Percentiles rank a stretch among this genome's conserved stretches.
Conservation (phyloP, 2,113 vertebrate species). For the Lates calcarifer region DNA sequence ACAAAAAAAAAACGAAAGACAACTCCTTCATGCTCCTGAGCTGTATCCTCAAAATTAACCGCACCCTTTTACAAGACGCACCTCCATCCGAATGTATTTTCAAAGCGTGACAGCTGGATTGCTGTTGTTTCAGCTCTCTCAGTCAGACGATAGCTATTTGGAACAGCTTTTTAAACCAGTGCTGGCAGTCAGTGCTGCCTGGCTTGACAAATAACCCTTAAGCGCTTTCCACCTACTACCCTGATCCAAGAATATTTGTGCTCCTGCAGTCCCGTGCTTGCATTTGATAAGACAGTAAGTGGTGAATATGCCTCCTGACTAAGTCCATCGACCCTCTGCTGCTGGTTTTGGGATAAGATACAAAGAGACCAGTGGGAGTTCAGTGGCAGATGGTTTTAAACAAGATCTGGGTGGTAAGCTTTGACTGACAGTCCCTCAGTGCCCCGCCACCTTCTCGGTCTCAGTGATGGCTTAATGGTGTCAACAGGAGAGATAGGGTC, state of each 20-base stretch:
- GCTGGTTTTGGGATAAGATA: constrained; percentile 72
- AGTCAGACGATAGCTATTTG: constrained; percentile 48
- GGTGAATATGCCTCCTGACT: constrained; percentile 62
- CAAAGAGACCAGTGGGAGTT: constrained; percentile 69
- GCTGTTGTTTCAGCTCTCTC: constrained; percentile 64
- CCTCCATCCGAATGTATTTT: constrained; percentile 49
- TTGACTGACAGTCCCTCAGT: constrained; percentile 64
- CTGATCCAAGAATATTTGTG: constrained; percentile 58
- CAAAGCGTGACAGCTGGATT: constrained; percentile 54
- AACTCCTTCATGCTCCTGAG: constrained; percentile 38
- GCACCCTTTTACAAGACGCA: constrained; percentile 40
- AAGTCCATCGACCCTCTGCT: constrained; percentile 46
- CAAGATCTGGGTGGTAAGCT: constrained; percentile 75
- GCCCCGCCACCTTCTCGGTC: constrained; percentile 43
- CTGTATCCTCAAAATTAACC: constrained; percentile 50
- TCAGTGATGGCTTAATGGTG: constrained; percentile 79
- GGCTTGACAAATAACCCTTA: constrained; percentile 75
- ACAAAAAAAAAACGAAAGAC: not conserved
- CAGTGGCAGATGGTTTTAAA: constrained; percentile 74
- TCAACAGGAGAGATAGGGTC: constrained; percentile 80
- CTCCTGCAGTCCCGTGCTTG: constrained; percentile 48
- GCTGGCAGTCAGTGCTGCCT: constrained; percentile 56
- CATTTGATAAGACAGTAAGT: constrained; percentile 71
- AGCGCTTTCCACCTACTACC: constrained; percentile 60
- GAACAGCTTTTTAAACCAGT: constrained; percentile 54